These are phyloP conservation scores for Leptinotarsa tumamoca DNA, from an alignment of 2,888 invertebrate species.

Conservation along the genomic window DNA sequence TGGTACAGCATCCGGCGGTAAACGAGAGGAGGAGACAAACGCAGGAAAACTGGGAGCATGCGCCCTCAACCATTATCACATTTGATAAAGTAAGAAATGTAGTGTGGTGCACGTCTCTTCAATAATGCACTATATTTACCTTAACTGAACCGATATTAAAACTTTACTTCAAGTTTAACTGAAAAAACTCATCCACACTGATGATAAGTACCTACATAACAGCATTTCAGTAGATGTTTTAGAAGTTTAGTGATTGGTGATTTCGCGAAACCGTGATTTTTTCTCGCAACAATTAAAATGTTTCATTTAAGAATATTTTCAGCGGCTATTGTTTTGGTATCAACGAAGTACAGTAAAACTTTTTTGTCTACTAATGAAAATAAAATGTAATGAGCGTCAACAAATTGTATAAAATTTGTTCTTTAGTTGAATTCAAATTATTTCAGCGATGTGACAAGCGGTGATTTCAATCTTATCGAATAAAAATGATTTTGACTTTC, in stretches of 20 bases:
- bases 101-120: constrained; percentile 42
- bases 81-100: constrained; percentile 55
- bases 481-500: constrained; percentile 23
- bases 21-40: constrained; percentile 36
- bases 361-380: background rate
- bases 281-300: constrained; percentile 1
- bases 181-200: background rate
- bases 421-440: background rate
- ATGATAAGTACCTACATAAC: background rate
- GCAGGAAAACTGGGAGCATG: constrained; percentile 48
- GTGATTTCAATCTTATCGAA: background rate
- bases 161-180: constrained; percentile 18
- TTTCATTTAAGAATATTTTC: background rate
- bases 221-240: background rate
- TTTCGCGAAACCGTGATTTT: background rate
- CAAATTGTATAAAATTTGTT: background rate
- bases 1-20: constrained; percentile 55
- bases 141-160: constrained; percentile 31
- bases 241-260: constrained; percentile 12
- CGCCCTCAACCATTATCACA: constrained; percentile 52
- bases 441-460: constrained; percentile 15
- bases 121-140: constrained; percentile 41
- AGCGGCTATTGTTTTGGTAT: background rate
- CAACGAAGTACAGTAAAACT: background rate
- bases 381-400: background rate